Percentiles rank a stretch among this genome's conserved stretches.
These are phyloP conservation scores for Drosophila algonquin DNA, from an alignment of 2,888 invertebrate genomes.

Conservation along the genomic window DNA sequence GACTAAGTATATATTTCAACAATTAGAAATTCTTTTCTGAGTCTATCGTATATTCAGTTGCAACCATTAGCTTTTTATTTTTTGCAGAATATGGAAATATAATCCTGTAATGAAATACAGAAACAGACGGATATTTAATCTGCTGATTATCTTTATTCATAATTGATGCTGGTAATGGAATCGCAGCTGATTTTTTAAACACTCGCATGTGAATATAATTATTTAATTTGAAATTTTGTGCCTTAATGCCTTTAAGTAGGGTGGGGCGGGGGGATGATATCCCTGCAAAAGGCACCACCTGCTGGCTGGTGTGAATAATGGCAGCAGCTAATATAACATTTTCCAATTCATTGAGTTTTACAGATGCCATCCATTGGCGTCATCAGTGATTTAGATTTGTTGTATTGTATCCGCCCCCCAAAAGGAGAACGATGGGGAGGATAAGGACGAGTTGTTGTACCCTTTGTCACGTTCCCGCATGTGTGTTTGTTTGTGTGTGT, in stretches of 20 bases:
- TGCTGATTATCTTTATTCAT: background rate
- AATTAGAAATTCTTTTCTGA: background rate
- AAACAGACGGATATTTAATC: constrained; percentile 1
- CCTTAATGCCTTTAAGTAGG: background rate
- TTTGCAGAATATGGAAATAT: no score
- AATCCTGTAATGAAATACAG: background rate
- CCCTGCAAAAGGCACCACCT: constrained; percentile 59
- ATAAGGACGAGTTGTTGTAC: constrained; percentile 43
- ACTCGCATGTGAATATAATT: constrained; percentile 61
- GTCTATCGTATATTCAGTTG: no score
- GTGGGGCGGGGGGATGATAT: background rate
- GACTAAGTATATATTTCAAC: no score
- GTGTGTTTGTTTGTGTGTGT: constrained; percentile 16
- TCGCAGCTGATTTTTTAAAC: background rate
- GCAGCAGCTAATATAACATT: constrained; percentile 76
- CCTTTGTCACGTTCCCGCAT: constrained; percentile 58
- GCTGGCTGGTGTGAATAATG: constrained; percentile 68
- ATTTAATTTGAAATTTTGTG: constrained; percentile 61
- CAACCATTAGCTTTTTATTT: no score
- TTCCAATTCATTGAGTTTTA: constrained; percentile 81
- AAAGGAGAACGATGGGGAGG: constrained; percentile 56
- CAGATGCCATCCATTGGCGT: constrained; percentile 64
- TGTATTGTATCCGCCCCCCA: constrained; percentile 51
- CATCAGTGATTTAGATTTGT: constrained; percentile 62
- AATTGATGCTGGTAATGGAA: background rate